Evolutionary conservation across 2,797 vertebrate species (phyloP).

Genomic region (Acanthurus leucopareius): DNA sequence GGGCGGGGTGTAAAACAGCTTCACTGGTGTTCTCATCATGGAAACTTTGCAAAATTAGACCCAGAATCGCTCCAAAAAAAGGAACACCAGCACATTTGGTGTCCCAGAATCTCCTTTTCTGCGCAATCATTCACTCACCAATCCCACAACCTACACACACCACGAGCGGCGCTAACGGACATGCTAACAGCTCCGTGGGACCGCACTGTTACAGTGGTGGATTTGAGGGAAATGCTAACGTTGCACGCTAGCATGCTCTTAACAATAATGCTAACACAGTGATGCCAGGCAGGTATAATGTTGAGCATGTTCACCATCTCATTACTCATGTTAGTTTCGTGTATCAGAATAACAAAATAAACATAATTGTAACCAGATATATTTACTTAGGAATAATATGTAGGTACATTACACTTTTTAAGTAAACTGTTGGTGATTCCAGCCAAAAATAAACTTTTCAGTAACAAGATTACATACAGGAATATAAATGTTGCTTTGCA

Average conservation of each 20-base stretch:
- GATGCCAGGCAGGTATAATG: neutral
- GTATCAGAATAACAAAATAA: no score
- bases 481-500: no score
- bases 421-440: no score
- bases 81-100: conserved; percentile 31
- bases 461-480: no score
- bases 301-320: neutral
- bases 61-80: conserved; percentile 37
- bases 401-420: no score
- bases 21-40: conserved; percentile 39
- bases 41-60: conserved; percentile 40
- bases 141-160: neutral
- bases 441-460: no score
- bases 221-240: neutral
- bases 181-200: no score
- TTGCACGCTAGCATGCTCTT: neutral
- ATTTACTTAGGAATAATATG: no score
- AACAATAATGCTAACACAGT: neutral
- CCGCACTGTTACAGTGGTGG: no score
- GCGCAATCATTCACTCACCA: neutral
- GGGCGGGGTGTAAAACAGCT: conserved; percentile 3
- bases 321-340: no score
- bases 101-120: conserved; percentile 45
- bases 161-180: no score
- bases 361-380: no score